phyloP scores from a whole-genome alignment of 2,888 invertebrate species.

The Galerucella nymphaeae region DNA sequence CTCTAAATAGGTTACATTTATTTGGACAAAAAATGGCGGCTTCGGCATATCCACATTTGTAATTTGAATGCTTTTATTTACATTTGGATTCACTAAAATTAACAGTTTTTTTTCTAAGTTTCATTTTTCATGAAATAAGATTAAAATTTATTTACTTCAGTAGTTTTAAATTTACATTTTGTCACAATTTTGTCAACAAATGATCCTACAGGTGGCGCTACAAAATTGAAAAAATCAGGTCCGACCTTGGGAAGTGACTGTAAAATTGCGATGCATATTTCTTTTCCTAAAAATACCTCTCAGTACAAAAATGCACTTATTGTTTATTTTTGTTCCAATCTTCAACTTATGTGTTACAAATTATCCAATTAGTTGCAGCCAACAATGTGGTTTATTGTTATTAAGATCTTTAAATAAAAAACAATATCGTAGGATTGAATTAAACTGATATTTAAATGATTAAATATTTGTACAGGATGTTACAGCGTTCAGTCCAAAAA shows the following conservation, averaged over 20 bases:
- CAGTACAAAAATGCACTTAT: no score
- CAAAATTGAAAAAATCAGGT: neutral
- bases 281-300: neutral
- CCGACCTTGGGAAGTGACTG: neutral
- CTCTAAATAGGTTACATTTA: neutral
- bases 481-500: no score
- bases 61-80: neutral
- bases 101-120: neutral
- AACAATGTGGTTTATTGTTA: no score
- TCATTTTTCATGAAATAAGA: neutral
- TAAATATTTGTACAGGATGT: no score
- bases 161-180: neutral
- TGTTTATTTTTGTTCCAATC: no score
- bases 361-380: no score
- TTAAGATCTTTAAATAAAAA: no score
- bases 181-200: neutral
- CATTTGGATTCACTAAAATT: neutral
- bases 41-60: neutral
- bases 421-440: no score
- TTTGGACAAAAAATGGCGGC: conserved; percentile 8
- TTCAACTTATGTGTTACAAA: no score
- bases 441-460: no score
- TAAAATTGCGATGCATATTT: neutral
- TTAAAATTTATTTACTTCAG: neutral
- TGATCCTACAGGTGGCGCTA: neutral